These are phyloP conservation scores for Caenorhabditis macrosperma DNA, from an alignment of 2,888 invertebrate species.

Conservation along the genomic window DNA sequence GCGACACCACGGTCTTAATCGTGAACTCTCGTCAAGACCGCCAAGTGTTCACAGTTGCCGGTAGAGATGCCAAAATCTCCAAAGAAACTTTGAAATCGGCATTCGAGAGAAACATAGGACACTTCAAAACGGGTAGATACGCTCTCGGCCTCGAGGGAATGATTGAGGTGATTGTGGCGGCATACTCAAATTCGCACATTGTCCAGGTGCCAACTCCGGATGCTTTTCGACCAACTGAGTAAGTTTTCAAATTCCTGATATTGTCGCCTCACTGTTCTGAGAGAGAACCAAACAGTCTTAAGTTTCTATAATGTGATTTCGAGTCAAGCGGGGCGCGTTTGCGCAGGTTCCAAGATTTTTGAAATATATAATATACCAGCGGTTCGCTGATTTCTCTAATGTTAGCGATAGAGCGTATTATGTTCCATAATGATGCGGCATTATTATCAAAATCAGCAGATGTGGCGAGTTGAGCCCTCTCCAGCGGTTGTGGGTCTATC, in stretches of 20 bases:
- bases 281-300: too few relatives aligned
- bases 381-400: too few relatives aligned
- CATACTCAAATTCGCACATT: slow-evolving; percentile 78
- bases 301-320: too few relatives aligned
- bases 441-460: too few relatives aligned
- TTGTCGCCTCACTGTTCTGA: too few relatives aligned
- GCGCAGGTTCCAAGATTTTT: too few relatives aligned
- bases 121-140: slow-evolving; percentile 68
- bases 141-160: slow-evolving; percentile 73
- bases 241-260: slow-evolving; percentile 7
- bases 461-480: too few relatives aligned
- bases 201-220: slow-evolving; percentile 76
- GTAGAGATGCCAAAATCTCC: slow-evolving; percentile 76
- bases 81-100: slow-evolving; percentile 77
- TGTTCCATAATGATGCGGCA: too few relatives aligned
- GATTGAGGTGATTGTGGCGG: slow-evolving; percentile 79
- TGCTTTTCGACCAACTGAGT: slow-evolving; percentile 51
- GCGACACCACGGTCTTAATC: slow-evolving; percentile 78
- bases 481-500: too few relatives aligned
- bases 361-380: too few relatives aligned
- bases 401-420: too few relatives aligned
- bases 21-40: slow-evolving; percentile 78
- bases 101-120: slow-evolving; percentile 77
- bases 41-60: slow-evolving; percentile 79
- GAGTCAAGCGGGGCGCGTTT: too few relatives aligned